Base-by-base conservation (phyloP, 1,140 invertebrate species). In the Philotrypesis tridentata region DNA sequence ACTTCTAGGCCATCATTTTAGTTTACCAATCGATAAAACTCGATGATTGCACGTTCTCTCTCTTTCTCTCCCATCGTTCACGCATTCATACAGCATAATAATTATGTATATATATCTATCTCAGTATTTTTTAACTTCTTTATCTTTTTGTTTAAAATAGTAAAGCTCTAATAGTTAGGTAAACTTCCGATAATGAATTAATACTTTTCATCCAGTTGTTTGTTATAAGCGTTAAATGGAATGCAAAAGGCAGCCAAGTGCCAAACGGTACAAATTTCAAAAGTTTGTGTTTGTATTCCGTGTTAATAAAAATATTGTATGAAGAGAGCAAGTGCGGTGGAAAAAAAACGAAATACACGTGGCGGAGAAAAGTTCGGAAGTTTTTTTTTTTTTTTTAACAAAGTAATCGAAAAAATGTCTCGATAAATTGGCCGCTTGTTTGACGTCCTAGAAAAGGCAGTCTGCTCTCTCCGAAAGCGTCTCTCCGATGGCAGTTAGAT, bases 161-260 rank as follows among this genome's bases (percentile, higher is more conserved):
- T 73, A 48, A 73, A 73, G 31, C 70, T 72, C 78, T 73, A 80
- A 63, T 33, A 71, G 60, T 65, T 25, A 73, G 9, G 48, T 67
- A 27, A 80, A 31, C 72, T 65, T 4, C 33, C 43, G 55, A 21
- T 68, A 55, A 17, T 65, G 23, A 65, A 68, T 55, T 27, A 68
- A 68, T 40, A 78, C 43, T 74, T 12, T 74, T 77, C 68, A n/a
- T 55, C 48, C 61, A 65, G 61, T 65, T 55, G 67, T 55, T 43
- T 48, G 0, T 33, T 5, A 2, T 55, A 71, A 60, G 43, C 68
- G n/a, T 81, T 14, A 33, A 70, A 31, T 81, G 72, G 43, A 81
- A 75, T 81, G 72, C 43, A 27, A 75, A 67, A 75, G 78, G 78
- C 68, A 79, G 79, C 72, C 63, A 81, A 81, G 79, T 81, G 72